Evolutionary conservation across 2,797 vertebrate genomes (phyloP).

Genomic region (Enteromius unitaeniatus): DNA sequence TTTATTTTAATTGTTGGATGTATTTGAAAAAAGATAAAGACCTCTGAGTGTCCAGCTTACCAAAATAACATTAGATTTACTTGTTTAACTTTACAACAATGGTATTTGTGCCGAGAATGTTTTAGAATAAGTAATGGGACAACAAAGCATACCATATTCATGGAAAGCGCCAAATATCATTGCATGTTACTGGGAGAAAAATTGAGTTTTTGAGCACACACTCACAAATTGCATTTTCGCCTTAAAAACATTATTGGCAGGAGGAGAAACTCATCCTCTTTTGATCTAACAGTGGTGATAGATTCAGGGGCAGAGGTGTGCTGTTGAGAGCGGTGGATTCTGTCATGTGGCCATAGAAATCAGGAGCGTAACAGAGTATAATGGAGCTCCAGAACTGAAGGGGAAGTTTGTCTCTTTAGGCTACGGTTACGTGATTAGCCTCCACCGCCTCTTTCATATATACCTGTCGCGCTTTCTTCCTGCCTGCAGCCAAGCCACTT

Average conservation of each 20-base stretch:
- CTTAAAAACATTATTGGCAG: background rate
- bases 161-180: background rate
- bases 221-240: conserved; percentile 6
- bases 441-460: conserved; percentile 73
- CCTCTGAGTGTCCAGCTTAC: background rate
- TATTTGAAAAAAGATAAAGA: background rate
- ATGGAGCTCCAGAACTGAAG: conserved; percentile 39
- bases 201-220: background rate
- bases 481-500: conserved; percentile 70
- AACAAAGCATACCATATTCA: background rate
- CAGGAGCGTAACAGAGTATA: conserved; percentile 31
- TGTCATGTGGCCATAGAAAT: conserved; percentile 43
- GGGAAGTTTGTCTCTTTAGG: conserved; percentile 51
- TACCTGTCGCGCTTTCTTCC: conserved; percentile 71
- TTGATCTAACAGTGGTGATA: conserved; percentile 9
- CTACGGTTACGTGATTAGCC: conserved; percentile 68
- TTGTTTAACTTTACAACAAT: background rate
- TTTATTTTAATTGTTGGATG: background rate
- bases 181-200: background rate
- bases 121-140: conserved; percentile 3
- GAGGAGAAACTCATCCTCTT: conserved; percentile 9
- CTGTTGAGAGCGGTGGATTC: conserved; percentile 4
- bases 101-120: background rate
- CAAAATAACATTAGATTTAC: background rate
- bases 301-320: conserved; percentile 8